Evolutionary conservation across 2,113 vertebrate genomes (phyloP).

Genomic region (Cyanoramphus novaezelandiae): DNA sequence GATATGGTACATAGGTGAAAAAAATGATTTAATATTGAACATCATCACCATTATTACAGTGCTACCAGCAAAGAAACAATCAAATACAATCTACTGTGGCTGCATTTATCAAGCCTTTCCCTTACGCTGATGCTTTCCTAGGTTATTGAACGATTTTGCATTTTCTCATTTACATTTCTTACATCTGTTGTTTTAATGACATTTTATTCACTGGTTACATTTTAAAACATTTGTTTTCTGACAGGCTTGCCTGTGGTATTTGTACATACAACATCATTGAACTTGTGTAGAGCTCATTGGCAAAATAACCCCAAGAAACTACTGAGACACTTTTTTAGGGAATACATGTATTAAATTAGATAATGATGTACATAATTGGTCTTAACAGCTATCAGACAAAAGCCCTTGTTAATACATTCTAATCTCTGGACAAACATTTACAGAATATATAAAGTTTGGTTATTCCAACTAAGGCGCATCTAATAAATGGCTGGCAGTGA

Average conservation of each 20-base stretch:
- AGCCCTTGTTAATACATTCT: neutral
- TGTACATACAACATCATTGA: neutral
- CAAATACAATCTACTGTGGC: neutral
- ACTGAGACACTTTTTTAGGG: neutral
- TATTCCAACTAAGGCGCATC: neutral
- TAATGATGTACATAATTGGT: neutral
- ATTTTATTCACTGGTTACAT: neutral
- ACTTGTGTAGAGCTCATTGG: neutral
- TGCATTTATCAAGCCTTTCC: neutral
- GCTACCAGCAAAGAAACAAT: neutral
- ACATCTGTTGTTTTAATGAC: neutral
- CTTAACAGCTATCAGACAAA: neutral
- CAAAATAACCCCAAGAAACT: neutral
- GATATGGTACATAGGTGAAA: neutral
- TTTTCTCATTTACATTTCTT: neutral
- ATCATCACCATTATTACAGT: neutral
- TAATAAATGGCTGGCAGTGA: neutral
- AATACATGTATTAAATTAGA: neutral
- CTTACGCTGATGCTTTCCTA: neutral
- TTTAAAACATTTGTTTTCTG: neutral
- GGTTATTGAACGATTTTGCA: neutral
- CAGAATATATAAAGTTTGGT: neutral
- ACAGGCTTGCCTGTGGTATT: neutral
- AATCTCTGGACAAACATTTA: neutral
- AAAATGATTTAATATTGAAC: neutral